Base-by-base conservation (phyloP, 2,888 invertebrate genomes). In the Nineta flava region DNA sequence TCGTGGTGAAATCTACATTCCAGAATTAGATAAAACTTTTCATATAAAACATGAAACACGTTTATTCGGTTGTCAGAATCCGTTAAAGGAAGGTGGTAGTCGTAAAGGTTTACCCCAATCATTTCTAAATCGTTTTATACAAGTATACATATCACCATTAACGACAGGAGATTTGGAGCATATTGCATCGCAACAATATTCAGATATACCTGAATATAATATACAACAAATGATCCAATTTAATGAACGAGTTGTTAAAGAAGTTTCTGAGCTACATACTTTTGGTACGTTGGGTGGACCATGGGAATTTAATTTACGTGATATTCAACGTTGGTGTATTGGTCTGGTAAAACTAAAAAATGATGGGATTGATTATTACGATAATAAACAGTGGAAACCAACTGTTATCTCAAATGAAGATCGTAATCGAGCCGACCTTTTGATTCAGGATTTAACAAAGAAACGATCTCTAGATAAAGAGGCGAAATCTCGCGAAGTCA, bases 51-150 rank as follows among this genome's bases (percentile, higher is more conserved):
- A 69, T 50, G 68, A 53, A 56, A 95, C 95, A 0, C 79, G 87
- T 56, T 75, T 99, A 47, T 99, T 99, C 65, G 99, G 88, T 1
- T 96, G 96, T 60, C 99, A 99, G 68, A 99, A 99, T 73, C 99
- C 99, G 0, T 70, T 91, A 40, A 81, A 81, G 58, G 93, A 99
- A 71, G 99, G 99, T 9, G 97, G 97, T 0, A 94, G 91, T 0
- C 75, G 99, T 54, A 81, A 96, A 65, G 96, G 97, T 1, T 71
- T 99, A 26, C 99, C 99, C 0, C 81, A 88, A 60, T 97, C 97
- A 0, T 99, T 99, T 65, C 72, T 99, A 1, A 99, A 99, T 66
- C 78, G 99, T 58, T 99, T 99, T 62, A 94, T 92, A 4, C 92
- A 92, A 73, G 91, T 92, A 0, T 81, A 81, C 57, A 69, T 83